Conservation (phyloP, 2,888 invertebrate genomes). For the Adelognathus sp. region DNA sequence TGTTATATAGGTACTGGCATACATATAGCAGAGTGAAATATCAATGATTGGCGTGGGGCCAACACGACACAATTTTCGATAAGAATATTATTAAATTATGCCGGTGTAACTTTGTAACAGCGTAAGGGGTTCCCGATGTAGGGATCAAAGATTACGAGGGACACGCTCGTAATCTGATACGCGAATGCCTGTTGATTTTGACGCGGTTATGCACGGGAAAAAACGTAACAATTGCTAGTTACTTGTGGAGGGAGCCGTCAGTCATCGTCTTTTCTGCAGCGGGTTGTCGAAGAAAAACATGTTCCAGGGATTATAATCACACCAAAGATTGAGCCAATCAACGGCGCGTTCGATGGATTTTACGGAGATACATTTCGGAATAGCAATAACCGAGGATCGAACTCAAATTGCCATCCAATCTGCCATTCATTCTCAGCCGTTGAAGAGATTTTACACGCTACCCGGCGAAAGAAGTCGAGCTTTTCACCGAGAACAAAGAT, state of each 20-base stretch:
- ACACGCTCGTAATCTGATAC: background rate
- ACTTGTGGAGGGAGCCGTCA: background rate
- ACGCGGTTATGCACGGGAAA: background rate
- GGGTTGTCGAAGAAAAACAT: background rate
- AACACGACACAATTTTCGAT: conserved; percentile 22
- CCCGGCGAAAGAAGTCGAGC: conserved; percentile 1
- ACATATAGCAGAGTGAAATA: conserved; percentile 17
- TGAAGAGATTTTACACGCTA: background rate
- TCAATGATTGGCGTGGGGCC: conserved; percentile 23
- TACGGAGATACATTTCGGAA: background rate
- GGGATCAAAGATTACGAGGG: background rate
- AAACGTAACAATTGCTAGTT: background rate
- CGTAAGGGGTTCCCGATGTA: background rate
- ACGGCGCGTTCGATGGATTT: background rate
- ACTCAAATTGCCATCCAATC: background rate
- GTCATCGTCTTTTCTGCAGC: background rate
- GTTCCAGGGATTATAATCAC: background rate
- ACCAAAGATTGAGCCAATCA: background rate
- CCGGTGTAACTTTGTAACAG: background rate
- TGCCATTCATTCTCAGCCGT: background rate
- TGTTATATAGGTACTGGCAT: background rate
- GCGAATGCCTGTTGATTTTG: background rate
- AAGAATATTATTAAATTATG: conserved; percentile 9
- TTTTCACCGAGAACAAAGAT: conserved; percentile 67
- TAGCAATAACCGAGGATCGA: background rate